Conservation (phyloP, 2,888 invertebrate genomes). For the Catotricha subobsoleta region DNA sequence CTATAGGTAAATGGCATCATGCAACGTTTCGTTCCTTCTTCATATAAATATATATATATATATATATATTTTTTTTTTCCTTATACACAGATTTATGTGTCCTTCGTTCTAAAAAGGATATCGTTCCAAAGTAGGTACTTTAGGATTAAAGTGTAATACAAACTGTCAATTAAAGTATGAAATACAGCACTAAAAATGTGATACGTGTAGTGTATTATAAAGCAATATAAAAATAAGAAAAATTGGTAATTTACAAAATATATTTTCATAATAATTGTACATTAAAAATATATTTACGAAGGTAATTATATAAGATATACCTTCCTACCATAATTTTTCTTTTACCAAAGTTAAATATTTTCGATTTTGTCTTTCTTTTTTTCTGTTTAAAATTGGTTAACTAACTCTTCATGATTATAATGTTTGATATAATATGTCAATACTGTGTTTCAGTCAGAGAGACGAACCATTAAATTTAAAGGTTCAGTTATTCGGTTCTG, state of each 20-base stretch:
- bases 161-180: conserved; percentile 8
- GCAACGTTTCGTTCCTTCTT: not conserved
- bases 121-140: conserved; percentile 5
- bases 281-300: too few relatives aligned
- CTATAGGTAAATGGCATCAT: not conserved
- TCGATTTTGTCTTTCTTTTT: too few relatives aligned
- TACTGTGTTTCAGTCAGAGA: too few relatives aligned
- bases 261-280: too few relatives aligned
- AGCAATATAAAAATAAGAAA: too few relatives aligned
- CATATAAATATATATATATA: not conserved
- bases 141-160: conserved; percentile 7
- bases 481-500: too few relatives aligned
- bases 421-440: too few relatives aligned
- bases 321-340: not conserved
- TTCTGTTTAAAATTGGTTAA: not conserved
- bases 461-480: too few relatives aligned
- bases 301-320: too few relatives aligned
- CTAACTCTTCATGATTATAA: too few relatives aligned
- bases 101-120: conserved; percentile 2
- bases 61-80: not conserved
- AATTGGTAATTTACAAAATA: too few relatives aligned
- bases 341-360: conserved; percentile 1
- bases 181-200: conserved; percentile 7
- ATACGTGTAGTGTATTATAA: too few relatives aligned
- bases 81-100: not conserved